Percentiles rank a stretch among this genome's conserved stretches.
These are phyloP conservation scores for Neogobius melanostomus DNA, from an alignment of 2,113 vertebrate species.

Conservation along the genomic window DNA sequence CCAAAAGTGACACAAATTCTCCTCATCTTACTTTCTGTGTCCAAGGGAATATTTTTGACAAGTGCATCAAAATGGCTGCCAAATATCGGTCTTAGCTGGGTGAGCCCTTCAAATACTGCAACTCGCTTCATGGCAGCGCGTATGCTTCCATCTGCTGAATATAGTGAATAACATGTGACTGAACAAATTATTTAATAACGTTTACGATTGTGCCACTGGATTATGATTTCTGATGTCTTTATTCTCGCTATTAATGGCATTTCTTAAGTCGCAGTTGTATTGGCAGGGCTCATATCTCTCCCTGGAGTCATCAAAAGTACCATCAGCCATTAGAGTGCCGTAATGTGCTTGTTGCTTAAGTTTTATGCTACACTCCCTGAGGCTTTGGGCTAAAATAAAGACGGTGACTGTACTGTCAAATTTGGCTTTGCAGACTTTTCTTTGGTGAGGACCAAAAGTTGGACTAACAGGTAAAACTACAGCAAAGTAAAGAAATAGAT, in stretches of 20 bases:
- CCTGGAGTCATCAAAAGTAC: not conserved
- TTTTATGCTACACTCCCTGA: too few relatives aligned
- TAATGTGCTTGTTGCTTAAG: slow-evolving; percentile 25
- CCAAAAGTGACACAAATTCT: slow-evolving; percentile 4
- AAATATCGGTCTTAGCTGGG: slow-evolving; percentile 19
- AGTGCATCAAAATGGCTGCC: slow-evolving; percentile 7
- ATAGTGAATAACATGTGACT: not conserved
- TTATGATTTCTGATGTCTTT: not conserved
- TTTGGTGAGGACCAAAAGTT: too few relatives aligned
- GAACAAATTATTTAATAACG: not conserved
- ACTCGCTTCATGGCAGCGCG: slow-evolving; percentile 5
- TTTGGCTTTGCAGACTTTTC: too few relatives aligned
- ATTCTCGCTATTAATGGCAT: not conserved
- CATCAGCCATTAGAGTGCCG: not conserved
- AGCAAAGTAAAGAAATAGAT: too few relatives aligned
- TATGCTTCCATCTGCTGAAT: slow-evolving; percentile 8
- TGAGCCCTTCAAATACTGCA: not conserved
- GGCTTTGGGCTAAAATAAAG: too few relatives aligned
- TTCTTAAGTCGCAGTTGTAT: not conserved
- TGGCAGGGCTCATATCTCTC: not conserved
- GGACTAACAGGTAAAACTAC: too few relatives aligned
- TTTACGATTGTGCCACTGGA: not conserved
- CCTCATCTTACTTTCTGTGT: slow-evolving; percentile 8
- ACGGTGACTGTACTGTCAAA: too few relatives aligned
- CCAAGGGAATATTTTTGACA: slow-evolving; percentile 16